Evolutionary conservation across 2,797 vertebrate species (phyloP), one percentile per base, ranked within the genome.

Genomic region (Neopelma chrysocephalum): DNA sequence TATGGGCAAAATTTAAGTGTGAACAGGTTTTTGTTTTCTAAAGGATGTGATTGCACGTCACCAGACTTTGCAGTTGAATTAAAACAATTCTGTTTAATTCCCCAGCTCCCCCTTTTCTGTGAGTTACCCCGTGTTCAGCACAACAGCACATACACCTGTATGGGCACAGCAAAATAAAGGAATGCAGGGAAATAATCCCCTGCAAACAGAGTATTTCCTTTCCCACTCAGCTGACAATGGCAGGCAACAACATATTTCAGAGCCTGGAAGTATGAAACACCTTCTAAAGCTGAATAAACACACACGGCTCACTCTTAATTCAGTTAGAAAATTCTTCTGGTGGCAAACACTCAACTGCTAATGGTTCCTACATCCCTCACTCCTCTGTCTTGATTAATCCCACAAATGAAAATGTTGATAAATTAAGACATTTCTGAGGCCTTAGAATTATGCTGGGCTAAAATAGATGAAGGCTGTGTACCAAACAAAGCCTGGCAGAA

Each of bases 401-500:
- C 50, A 40, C 36, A 84, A n/a, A 71, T 50, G 32, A 87, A 68
- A 92, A 80, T 50, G 43, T 50, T 81, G n/a, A 75, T 38, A 60
- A 87, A 95, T 87, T 61, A 29, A 77, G 90, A 42, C 29, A 64
- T 56, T 78, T 72, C 45, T 42, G 50, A 62, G 82, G 72, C 83
- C 72, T 31, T 72, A 34, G 73, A 82, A 61, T 56, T 77, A 12
- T 43, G 42, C 47, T 83, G 79, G 42, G 31, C 19, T 85, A 27
- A 89, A 88, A 48, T 23, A 66, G 10, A 54, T 71, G 45, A 79
- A 85, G 72, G 68, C 79, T 38, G 17, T 12, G 60, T 65, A 65
- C n/a, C 89, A 92, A 87, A 79, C 62, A 78, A 89, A 87, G 77
- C 93, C 80, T 6, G n/a, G 68, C 36, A 94, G 80, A 94, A 83